Evolutionary conservation across 1,140 invertebrate genomes (phyloP).

Genomic region (Scaptomyza graminum): DNA sequence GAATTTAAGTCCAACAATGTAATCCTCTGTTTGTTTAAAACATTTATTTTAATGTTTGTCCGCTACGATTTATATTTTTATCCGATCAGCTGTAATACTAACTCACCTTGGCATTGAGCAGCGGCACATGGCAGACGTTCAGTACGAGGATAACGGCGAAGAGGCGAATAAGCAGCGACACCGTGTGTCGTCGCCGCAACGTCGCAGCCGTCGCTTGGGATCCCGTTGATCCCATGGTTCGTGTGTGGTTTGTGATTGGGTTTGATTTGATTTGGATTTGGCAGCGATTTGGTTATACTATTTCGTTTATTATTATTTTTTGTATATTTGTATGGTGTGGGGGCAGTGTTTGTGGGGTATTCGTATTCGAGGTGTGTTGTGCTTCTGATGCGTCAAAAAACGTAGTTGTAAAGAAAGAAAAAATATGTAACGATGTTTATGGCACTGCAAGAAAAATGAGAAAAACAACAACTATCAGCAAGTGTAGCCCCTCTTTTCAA

Average conservation of each 20-base stretch:
- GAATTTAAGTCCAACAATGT: no score
- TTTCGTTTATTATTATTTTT: constrained; percentile 16
- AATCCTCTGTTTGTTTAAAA: no score
- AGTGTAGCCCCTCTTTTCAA: not conserved
- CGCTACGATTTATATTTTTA: not conserved
- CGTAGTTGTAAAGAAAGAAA: constrained; percentile 32
- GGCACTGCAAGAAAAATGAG: constrained; percentile 62
- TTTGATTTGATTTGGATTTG: constrained; percentile 36
- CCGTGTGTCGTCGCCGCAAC: constrained; percentile 32
- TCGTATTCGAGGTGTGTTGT: constrained; percentile 62
- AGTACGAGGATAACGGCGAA: constrained; percentile 61
- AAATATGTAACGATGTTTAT: constrained; percentile 62
- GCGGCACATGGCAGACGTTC: constrained; percentile 59
- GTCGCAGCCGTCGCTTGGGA: constrained; percentile 53
- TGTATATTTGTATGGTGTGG: constrained; percentile 27
- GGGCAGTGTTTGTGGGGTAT: constrained; percentile 64
- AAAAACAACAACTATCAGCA: constrained; percentile 9
- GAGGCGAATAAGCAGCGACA: constrained; percentile 66
- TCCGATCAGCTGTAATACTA: not conserved
- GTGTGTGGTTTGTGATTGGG: constrained; percentile 15
- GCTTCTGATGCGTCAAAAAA: constrained; percentile 48
- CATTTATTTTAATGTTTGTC: not conserved
- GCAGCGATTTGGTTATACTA: constrained; percentile 51
- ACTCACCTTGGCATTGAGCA: constrained; percentile 72
- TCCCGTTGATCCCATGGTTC: constrained; percentile 70